Evolutionary conservation across 2,797 vertebrate species (phyloP).

Genomic region (Xiphorhynchus erythropygius): DNA sequence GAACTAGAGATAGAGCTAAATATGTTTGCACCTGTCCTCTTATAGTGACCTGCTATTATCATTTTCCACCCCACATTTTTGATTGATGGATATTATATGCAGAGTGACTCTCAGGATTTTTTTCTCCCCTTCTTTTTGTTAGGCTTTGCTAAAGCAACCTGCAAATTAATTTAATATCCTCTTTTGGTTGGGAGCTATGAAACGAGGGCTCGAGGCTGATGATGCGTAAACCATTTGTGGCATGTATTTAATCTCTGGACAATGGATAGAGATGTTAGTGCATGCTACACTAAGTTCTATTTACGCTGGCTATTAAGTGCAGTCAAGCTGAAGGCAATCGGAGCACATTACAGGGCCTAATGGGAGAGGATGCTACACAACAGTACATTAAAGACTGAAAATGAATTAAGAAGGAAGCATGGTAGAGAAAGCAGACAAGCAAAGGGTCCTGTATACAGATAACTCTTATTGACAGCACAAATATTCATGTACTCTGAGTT

Average conservation of each 20-base stretch:
- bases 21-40: slow-evolving; percentile 67
- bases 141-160: slow-evolving; percentile 86
- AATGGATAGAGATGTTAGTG: slow-evolving; percentile 89
- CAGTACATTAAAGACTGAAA: slow-evolving; percentile 86
- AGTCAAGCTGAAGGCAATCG: slow-evolving; percentile 86
- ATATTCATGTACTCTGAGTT: slow-evolving; percentile 71
- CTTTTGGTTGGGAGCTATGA: slow-evolving; percentile 84
- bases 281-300: slow-evolving; percentile 89
- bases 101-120: slow-evolving; percentile 68
- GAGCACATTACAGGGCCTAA: slow-evolving; percentile 86
- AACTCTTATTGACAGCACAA: slow-evolving; percentile 79
- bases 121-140: slow-evolving; percentile 63
- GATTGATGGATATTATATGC: slow-evolving; percentile 76
- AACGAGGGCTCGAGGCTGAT: slow-evolving; percentile 82
- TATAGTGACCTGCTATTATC: slow-evolving; percentile 67
- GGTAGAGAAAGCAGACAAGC: slow-evolving; percentile 78
- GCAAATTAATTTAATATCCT: slow-evolving; percentile 90
- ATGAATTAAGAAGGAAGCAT: slow-evolving; percentile 83
- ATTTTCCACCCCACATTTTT: slow-evolving; percentile 66
- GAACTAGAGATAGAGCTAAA: slow-evolving; percentile 49
- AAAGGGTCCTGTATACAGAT: slow-evolving; percentile 76
- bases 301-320: slow-evolving; percentile 89
- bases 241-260: slow-evolving; percentile 89
- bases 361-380: slow-evolving; percentile 85
- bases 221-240: slow-evolving; percentile 87